phyloP scores from a whole-genome alignment of 2,888 invertebrate genomes.

The Taphrorychus bicolor region DNA sequence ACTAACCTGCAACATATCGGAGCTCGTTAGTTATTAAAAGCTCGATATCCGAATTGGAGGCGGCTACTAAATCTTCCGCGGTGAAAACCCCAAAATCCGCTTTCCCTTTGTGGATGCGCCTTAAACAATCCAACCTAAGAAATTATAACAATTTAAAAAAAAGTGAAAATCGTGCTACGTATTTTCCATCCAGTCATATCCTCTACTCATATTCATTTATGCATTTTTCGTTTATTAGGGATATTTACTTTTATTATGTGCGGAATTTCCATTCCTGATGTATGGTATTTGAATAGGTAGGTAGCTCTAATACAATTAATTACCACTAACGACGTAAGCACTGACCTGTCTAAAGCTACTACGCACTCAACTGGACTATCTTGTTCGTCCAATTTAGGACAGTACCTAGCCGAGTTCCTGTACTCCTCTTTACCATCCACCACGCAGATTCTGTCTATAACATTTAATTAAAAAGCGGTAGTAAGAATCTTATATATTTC shows the following conservation, averaged over 20 bases:
- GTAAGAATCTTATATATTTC: neutral
- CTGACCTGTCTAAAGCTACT: conserved; percentile 73
- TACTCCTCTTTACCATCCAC: conserved; percentile 71
- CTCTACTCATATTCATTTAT: neutral
- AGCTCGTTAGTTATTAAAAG: conserved; percentile 38
- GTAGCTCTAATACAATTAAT: too few relatives aligned
- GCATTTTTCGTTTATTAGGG: neutral
- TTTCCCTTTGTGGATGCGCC: conserved; percentile 75
- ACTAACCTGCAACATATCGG: conserved; percentile 19
- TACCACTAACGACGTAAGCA: too few relatives aligned
- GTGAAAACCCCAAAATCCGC: conserved; percentile 87
- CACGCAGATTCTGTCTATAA: conserved; percentile 72
- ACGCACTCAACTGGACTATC: conserved; percentile 74
- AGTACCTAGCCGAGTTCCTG: conserved; percentile 68
- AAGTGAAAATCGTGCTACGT: neutral
- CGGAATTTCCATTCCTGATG: neutral
- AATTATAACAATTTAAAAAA: neutral
- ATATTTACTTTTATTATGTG: neutral
- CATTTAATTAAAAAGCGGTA: neutral
- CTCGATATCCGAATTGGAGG: conserved; percentile 66
- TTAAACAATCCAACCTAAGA: conserved; percentile 78
- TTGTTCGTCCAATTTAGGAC: conserved; percentile 67
- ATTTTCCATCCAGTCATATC: neutral
- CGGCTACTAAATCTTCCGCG: conserved; percentile 83
- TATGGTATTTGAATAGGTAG: neutral